phyloP scores from a whole-genome alignment of 2,113 vertebrate species.

The Lophura nycthemera region DNA sequence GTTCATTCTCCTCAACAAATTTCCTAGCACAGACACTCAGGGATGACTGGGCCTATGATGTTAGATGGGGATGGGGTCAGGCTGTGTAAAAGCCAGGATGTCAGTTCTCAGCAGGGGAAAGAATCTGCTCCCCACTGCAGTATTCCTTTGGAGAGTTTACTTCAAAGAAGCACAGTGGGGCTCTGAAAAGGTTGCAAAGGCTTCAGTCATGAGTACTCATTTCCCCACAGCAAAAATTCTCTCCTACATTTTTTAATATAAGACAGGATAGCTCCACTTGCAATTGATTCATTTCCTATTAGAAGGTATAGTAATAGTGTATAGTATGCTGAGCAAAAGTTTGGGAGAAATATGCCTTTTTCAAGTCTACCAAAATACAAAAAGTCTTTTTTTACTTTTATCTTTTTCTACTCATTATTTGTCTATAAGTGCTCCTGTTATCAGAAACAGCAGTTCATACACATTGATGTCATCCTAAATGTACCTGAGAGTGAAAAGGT shows the following conservation, averaged over 20 bases:
- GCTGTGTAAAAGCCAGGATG: background rate
- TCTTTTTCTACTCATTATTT: background rate
- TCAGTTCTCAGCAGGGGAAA: background rate
- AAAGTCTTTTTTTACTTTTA: background rate
- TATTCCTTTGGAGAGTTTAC: background rate
- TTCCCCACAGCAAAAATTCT: background rate
- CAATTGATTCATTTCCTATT: background rate
- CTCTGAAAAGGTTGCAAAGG: background rate
- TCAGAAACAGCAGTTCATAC: background rate
- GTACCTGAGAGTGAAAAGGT: background rate
- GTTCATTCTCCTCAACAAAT: background rate
- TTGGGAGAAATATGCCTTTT: background rate
- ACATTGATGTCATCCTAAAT: background rate
- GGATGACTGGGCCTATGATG: accelerated
- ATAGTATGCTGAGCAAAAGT: background rate
- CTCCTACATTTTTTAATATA: background rate
- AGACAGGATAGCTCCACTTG: background rate
- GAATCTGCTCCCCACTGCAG: background rate
- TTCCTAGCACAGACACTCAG: background rate
- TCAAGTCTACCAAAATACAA: background rate
- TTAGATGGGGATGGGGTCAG: background rate
- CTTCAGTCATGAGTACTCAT: background rate
- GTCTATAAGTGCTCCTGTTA: background rate
- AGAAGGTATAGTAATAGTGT: background rate
- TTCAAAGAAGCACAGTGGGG: background rate